Evolutionary conservation across 2,888 invertebrate species (phyloP).

Genomic region (Phalera bucephala): DNA sequence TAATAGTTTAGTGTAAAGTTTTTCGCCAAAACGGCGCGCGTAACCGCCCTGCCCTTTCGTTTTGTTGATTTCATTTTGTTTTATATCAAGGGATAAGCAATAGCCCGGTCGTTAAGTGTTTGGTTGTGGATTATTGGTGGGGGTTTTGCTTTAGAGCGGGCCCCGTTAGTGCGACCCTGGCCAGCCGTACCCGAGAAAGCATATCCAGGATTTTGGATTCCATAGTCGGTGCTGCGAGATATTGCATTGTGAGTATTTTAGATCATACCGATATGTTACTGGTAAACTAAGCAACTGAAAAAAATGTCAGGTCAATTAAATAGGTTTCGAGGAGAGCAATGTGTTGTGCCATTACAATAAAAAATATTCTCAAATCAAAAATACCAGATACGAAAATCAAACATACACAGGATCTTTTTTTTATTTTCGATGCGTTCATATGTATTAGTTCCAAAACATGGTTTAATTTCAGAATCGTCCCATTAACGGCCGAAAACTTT

Average conservation of each 20-base stretch:
- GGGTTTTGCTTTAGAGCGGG: conserved; percentile 59
- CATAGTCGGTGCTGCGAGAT: conserved; percentile 79
- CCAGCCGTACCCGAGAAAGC: conserved; percentile 73
- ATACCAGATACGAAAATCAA: too few species aligned
- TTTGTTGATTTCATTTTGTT: conserved; percentile 79
- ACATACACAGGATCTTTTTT: too few species aligned
- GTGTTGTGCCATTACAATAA: too few species aligned
- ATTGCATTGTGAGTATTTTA: conserved; percentile 81
- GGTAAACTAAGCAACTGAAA: too few species aligned
- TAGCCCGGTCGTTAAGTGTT: conserved; percentile 59
- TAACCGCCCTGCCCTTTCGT: conserved; percentile 67
- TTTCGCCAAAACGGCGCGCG: conserved; percentile 75
- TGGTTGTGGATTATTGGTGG: conserved; percentile 55
- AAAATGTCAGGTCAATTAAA: too few species aligned
- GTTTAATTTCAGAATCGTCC: conserved; percentile 78
- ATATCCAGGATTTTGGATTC: conserved; percentile 80
- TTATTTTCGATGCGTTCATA: conserved; percentile 39
- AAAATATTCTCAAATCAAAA: too few species aligned
- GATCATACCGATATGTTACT: too few species aligned
- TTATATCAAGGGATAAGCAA: conserved; percentile 79
- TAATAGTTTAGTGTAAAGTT: conserved; percentile 50
- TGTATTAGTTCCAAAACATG: conserved; percentile 59
- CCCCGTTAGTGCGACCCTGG: conserved; percentile 65
- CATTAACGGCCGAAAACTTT: conserved; percentile 67
- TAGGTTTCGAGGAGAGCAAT: too few species aligned